Evolutionary conservation across 2,113 vertebrate genomes (phyloP).

Genomic region (Choloepus hoffmanni): DNA sequence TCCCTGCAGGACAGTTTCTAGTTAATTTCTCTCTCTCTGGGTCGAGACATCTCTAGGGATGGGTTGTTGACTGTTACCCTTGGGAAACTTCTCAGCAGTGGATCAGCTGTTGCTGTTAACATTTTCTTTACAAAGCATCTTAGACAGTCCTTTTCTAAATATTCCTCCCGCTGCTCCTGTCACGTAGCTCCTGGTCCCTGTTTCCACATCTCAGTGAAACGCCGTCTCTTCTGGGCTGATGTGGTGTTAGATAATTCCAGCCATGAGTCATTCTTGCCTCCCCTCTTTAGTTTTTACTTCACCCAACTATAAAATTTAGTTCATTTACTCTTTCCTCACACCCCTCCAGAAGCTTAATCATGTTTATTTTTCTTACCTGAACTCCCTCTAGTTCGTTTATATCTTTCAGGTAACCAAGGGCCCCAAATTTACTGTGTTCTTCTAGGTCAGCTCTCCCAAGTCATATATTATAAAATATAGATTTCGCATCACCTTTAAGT

Average conservation of each 20-base stretch:
- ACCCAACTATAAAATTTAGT: constrained; percentile 47
- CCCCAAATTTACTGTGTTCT: not conserved
- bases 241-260: constrained; percentile 4
- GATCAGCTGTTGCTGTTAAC: constrained; percentile 53
- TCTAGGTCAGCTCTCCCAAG: not conserved
- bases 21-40: constrained; percentile 68
- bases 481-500: not conserved
- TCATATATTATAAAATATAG: constrained; percentile 7
- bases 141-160: constrained; percentile 37
- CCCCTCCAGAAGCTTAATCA: constrained; percentile 39
- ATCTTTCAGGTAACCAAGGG: constrained; percentile 41
- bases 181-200: not conserved
- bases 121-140: constrained; percentile 47
- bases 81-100: constrained; percentile 58
- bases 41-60: constrained; percentile 72
- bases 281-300: constrained; percentile 48
- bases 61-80: constrained; percentile 58
- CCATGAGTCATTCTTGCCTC: not conserved
- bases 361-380: constrained; percentile 57
- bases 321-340: constrained; percentile 48
- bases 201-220: not conserved
- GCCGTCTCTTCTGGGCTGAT: not conserved
- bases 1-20: constrained; percentile 77
- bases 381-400: constrained; percentile 52
- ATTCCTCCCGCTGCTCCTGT: not conserved